These are phyloP conservation scores for Atta cephalotes DNA, from an alignment of 1,140 invertebrate species.

Conservation along the genomic window DNA sequence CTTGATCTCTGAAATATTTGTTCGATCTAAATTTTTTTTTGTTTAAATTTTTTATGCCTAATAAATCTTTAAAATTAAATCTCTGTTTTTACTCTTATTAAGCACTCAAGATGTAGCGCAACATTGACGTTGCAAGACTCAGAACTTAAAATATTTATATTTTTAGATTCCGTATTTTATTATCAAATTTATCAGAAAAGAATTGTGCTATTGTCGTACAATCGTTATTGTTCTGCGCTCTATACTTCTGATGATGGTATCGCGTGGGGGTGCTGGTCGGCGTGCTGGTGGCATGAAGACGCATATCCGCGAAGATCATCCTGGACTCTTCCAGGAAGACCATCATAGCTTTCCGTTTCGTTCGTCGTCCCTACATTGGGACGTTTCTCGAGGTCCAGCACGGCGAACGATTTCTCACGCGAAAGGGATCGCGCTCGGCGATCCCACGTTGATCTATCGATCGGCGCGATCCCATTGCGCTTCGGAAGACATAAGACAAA, in stretches of 20 bases:
- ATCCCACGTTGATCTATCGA: constrained; percentile 26
- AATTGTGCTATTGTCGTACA: constrained; percentile 78
- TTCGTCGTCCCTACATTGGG: constrained; percentile 78
- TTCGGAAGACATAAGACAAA: constrained; percentile 33
- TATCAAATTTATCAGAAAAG: not conserved
- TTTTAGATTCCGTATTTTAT: not conserved
- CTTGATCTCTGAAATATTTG: not conserved
- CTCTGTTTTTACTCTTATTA: not conserved
- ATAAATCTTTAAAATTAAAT: not conserved
- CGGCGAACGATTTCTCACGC: constrained; percentile 43
- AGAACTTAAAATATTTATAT: not conserved
- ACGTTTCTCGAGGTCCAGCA: constrained; percentile 72
- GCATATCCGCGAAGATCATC: constrained; percentile 85
- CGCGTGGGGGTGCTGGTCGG: constrained; percentile 82
- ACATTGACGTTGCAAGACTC: not conserved
- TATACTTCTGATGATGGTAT: constrained; percentile 80
- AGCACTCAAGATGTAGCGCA: not conserved
- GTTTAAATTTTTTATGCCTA: not conserved
- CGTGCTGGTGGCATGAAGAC: constrained; percentile 85
- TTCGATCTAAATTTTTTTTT: not conserved
- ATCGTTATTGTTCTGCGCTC: constrained; percentile 84
- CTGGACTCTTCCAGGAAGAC: constrained; percentile 85
- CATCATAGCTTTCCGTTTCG: constrained; percentile 78
- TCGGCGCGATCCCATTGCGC: constrained; percentile 28
- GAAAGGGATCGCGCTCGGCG: constrained; percentile 48